These are phyloP conservation scores for Heloderma charlesbogerti DNA, from an alignment of 2,113 vertebrate species.

Conservation along the genomic window DNA sequence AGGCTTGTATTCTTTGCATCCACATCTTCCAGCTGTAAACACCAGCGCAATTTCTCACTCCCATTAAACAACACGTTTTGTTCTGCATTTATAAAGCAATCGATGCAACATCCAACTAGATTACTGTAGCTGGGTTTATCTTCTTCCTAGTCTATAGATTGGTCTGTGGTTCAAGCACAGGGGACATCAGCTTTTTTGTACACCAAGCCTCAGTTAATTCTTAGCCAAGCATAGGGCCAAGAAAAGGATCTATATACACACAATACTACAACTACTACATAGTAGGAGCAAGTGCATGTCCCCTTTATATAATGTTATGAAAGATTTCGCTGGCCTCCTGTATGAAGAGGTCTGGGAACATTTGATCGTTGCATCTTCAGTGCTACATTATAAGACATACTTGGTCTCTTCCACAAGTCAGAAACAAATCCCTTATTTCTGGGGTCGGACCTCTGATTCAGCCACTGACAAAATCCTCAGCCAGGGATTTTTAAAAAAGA, in stretches of 20 bases:
- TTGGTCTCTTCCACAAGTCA: background rate
- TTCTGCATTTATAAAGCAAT: background rate
- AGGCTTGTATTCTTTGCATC: background rate
- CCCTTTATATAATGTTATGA: background rate
- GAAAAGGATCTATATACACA: background rate
- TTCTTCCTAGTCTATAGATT: background rate
- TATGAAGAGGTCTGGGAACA: background rate
- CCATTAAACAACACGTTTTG: background rate
- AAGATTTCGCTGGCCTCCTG: background rate
- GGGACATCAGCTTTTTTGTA: background rate
- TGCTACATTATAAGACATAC: background rate
- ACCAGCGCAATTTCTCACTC: background rate
- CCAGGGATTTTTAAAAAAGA: constrained; percentile 24
- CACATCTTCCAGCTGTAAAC: no score
- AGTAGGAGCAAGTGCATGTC: background rate
- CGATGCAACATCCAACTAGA: background rate
- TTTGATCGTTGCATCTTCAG: background rate
- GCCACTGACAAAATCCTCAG: constrained; percentile 2
- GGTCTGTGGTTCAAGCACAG: background rate
- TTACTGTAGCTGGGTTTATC: background rate
- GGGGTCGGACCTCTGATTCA: background rate
- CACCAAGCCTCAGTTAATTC: background rate
- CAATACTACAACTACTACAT: background rate
- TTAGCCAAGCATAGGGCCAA: background rate
- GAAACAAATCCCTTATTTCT: constrained; percentile 12